Base-by-base conservation (phyloP, 2,113 vertebrate genomes). In the Nymphicus hollandicus region DNA sequence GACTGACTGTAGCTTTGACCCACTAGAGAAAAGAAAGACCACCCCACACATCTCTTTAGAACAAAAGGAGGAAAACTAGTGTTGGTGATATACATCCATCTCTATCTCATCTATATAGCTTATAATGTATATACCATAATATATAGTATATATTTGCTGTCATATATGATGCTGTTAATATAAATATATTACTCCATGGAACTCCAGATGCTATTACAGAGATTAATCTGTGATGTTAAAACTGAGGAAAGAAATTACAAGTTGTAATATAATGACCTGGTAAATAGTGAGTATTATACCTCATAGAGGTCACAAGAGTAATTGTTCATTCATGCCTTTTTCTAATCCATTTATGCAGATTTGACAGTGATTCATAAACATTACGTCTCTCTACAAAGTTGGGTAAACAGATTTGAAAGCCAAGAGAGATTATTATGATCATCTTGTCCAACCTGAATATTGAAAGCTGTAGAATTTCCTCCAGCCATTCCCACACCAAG, bases 301-400 rank as follows among this genome's bases (percentile, higher is more conserved):
- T 94, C 85, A n/a, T 6, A 84, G 76, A 71, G 92, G 76, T 94
- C 92, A 71, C 39, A 52, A 49, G 91, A 93, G 64, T 77, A 95
- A 96, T 93, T 95, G 93, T 55, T 91, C 76, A 80, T 94, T 91
- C 81, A 44, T 94, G 88, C 82, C 64, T 90, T 96, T 93, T 93
- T 39, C 76, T 96, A 94, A 94, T 96, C 91, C 79, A 80, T 88
- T 93, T 95, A 73, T 94, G 95, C 79, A 95, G 81, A 95, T 95
- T 80, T 96, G 95, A 93, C 85, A 95, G 92, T 91, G 84, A 95
- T 94, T 56, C 88, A n/a, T 96, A 96, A 97, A 92, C 78, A 87
- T 65, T 69, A 72, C 47, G 41, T 89, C 81, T 91, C 85, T 81
- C 86, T 74, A 71, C 76, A 81, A 94, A 91, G 60, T 18, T 83